Base-by-base conservation (phyloP, 2,113 vertebrate genomes). In the Panthera uncia region DNA sequence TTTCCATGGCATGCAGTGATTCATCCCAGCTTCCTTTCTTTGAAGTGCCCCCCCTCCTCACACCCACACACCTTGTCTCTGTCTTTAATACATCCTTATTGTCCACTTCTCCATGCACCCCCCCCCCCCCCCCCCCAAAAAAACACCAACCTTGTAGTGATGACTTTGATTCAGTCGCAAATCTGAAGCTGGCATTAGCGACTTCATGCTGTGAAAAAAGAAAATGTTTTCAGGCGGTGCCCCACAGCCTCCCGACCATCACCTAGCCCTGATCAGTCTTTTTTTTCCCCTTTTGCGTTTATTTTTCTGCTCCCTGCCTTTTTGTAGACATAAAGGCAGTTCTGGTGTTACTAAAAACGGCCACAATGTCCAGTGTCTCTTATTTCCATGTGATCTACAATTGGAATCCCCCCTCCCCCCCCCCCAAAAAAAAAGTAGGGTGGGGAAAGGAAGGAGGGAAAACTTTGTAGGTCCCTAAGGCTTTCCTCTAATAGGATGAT, bases 151-250 rank as follows among this genome's bases (percentile, higher is more conserved):
- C 83, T 88, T 87, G 80, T 79, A 80, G 65, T 74, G 96, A 85
- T 50, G 74, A 93, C 96, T 97, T 97, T 92, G 93, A 96, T 98
- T 98, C 97, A 95, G 89, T 97, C 91, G 96, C 97, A 96, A 95
- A 97, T 98, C 91, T 68, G 95, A 94, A 92, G 76, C 93, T 89
- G 87, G 91, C 93, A 92, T 97, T 95, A 96, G 94, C 31, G 73
- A 86, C 81, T 79, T 76, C 97, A 95, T 38, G 96, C 98, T 98
- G 96, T 71, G 97, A 83, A 94, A 95, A 97, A 96, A 97, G 97
- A 94, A 97, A 97, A 91, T 84, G 83, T 98, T 97, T 95, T 88
- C 84, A 93, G 97, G 81, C 94, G 11, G 71, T 89, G 38, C 69
- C 91, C 87, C 52, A 48, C 50, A 48, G 36, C n/a, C 52, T 11